Percentiles rank a stretch among this genome's conserved stretches.
Conservation (phyloP, 2,113 vertebrate species). For the Ceuthmochares aereus region DNA sequence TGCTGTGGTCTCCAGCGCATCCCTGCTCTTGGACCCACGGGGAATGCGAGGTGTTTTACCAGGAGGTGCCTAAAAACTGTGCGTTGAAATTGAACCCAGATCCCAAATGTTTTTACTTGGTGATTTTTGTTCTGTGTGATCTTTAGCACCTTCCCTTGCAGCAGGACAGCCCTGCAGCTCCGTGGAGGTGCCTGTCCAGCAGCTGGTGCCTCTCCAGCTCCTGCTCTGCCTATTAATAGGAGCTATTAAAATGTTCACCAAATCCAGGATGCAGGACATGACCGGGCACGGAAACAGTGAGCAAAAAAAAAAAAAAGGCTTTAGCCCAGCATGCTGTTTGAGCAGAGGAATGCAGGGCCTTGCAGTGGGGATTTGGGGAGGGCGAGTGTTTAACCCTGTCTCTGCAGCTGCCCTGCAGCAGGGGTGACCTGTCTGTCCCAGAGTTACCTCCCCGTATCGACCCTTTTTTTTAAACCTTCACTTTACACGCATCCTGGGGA, state of each 20-base stretch:
- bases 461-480: background rate
- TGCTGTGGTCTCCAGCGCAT: background rate
- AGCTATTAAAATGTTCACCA: background rate
- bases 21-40: background rate
- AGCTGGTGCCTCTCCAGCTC: background rate
- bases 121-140: background rate
- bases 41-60: background rate
- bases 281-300: background rate
- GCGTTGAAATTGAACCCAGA: fast-evolving
- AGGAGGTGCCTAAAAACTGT: fast-evolving
- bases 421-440: fast-evolving
- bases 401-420: fast-evolving
- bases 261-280: background rate
- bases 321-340: background rate
- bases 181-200: background rate
- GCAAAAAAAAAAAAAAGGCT: background rate
- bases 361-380: slow-evolving; percentile 5
- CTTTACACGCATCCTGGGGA: fast-evolving
- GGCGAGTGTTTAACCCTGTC: background rate
- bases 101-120: background rate
- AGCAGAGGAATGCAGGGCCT: slow-evolving; percentile 24
- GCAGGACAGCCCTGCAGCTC: fast-evolving
- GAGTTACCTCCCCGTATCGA: fast-evolving
- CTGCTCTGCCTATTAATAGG: background rate
- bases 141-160: background rate